Percentiles rank a stretch among this genome's conserved stretches.
These are phyloP conservation scores for Adelphocoris suturalis DNA, from an alignment of 2,888 invertebrate genomes.

Conservation along the genomic window DNA sequence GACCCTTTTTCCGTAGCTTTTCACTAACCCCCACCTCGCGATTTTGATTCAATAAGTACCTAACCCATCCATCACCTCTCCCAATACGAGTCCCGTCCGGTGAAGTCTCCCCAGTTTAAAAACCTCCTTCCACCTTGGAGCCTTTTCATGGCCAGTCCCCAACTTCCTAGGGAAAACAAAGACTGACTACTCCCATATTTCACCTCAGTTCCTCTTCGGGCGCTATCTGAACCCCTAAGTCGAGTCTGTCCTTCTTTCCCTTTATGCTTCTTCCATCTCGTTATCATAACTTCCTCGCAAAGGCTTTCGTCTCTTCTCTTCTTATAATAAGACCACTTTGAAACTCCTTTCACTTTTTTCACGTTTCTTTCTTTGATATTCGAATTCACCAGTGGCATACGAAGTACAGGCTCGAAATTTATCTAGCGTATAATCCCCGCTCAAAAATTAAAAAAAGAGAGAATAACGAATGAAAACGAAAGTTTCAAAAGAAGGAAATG, in stretches of 20 bases:
- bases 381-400: not conserved
- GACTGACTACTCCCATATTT: not conserved
- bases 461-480: not conserved
- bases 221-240: not conserved
- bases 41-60: slow-evolving; percentile 40
- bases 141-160: slow-evolving; percentile 4
- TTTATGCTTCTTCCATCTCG: not conserved
- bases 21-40: not conserved
- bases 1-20: not conserved
- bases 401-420: not conserved
- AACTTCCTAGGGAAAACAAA: slow-evolving; percentile 29
- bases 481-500: not conserved
- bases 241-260: not conserved
- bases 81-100: slow-evolving; percentile 11
- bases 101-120: not conserved
- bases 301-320: not conserved
- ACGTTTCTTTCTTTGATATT: not conserved
- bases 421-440: not conserved
- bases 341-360: not conserved
- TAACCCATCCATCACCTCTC: slow-evolving; percentile 31
- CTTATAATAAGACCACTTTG: slow-evolving; percentile 10
- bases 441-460: not conserved
- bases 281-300: slow-evolving; percentile 10
- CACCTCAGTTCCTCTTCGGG: not conserved
- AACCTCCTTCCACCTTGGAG: not conserved